Percentiles rank a stretch among this genome's conserved stretches.
phyloP scores from a whole-genome alignment of 2,888 invertebrate species.

The Plagodis dolabraria region DNA sequence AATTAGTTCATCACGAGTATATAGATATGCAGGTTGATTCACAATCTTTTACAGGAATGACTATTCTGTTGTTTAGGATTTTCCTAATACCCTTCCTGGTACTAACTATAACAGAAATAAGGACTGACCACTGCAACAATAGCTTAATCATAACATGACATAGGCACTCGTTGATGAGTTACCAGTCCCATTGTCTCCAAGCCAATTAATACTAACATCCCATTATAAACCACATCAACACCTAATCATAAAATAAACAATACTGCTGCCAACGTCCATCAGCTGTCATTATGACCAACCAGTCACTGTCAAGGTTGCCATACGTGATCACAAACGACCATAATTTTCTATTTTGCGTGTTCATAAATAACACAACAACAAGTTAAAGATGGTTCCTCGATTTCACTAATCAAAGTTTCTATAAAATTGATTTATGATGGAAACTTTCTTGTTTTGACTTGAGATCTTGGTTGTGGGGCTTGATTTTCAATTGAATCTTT shows the following conservation, averaged over 20 bases:
- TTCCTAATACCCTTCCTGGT: too few species aligned
- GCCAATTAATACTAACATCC: conserved; percentile 7
- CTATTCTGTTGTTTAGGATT: too few species aligned
- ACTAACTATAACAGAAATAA: too few species aligned
- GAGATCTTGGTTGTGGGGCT: too few species aligned
- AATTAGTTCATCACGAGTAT: too few species aligned
- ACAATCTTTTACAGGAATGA: too few species aligned
- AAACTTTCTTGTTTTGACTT: conserved; percentile 11
- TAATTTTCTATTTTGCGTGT: conserved; percentile 17
- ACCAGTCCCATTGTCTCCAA: conserved; percentile 13
- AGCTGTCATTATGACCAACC: conserved; percentile 19
- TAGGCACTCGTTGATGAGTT: background rate
- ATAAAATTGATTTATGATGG: conserved; percentile 19
- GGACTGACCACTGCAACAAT: background rate
- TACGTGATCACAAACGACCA: conserved; percentile 10
- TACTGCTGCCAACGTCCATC: conserved; percentile 1
- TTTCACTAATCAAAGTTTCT: conserved; percentile 20
- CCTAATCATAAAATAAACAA: conserved; percentile 21
- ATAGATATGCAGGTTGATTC: too few species aligned
- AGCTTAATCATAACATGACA: background rate
- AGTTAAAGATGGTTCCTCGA: conserved; percentile 12
- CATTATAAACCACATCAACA: conserved; percentile 10
- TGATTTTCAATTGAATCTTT: too few species aligned
- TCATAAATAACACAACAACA: conserved; percentile 9
- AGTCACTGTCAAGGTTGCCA: conserved; percentile 26